These are phyloP conservation scores for Branchellion lobata DNA, from an alignment of 2,888 invertebrate species.

Conservation along the genomic window DNA sequence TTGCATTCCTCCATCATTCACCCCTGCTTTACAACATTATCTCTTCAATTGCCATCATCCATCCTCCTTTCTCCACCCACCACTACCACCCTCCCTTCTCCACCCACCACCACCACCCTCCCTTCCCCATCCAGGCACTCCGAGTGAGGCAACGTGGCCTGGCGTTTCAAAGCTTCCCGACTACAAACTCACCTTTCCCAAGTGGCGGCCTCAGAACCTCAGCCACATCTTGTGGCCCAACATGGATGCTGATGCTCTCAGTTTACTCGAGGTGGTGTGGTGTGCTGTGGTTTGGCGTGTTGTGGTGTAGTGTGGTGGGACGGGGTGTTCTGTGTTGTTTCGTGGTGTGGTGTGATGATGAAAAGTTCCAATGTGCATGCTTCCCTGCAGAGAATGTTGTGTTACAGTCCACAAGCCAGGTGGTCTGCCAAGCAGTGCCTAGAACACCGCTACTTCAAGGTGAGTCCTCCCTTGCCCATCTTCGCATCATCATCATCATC, in stretches of 20 bases:
- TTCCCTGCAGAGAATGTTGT: slow-evolving; percentile 29
- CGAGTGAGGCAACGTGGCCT: slow-evolving; percentile 91
- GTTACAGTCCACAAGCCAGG: slow-evolving; percentile 1
- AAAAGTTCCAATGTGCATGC: too few relatives aligned
- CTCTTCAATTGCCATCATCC: too few relatives aligned
- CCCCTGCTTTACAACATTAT: too few relatives aligned
- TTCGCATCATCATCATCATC: background rate
- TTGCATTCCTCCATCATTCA: background rate
- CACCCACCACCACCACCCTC: too few relatives aligned
- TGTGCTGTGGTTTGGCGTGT: background rate
- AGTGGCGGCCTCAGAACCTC: slow-evolving; percentile 84
- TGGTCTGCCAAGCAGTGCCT: slow-evolving; percentile 3
- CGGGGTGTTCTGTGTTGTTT: too few relatives aligned
- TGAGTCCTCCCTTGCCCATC: background rate
- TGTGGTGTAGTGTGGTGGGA: background rate
- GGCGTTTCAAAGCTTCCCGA: slow-evolving; percentile 88
- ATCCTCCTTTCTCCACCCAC: too few relatives aligned
- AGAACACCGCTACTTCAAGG: slow-evolving; percentile 19
- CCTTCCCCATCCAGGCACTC: slow-evolving; percentile 66
- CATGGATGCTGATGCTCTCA: slow-evolving; percentile 72
- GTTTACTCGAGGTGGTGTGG: slow-evolving; percentile 65
- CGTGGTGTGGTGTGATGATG: background rate
- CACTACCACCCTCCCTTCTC: too few relatives aligned
- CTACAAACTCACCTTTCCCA: slow-evolving; percentile 90
- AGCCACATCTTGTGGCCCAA: slow-evolving; percentile 69